Evolutionary conservation across 2,888 invertebrate species (phyloP).

Genomic region (Sesia bembeciformis): DNA sequence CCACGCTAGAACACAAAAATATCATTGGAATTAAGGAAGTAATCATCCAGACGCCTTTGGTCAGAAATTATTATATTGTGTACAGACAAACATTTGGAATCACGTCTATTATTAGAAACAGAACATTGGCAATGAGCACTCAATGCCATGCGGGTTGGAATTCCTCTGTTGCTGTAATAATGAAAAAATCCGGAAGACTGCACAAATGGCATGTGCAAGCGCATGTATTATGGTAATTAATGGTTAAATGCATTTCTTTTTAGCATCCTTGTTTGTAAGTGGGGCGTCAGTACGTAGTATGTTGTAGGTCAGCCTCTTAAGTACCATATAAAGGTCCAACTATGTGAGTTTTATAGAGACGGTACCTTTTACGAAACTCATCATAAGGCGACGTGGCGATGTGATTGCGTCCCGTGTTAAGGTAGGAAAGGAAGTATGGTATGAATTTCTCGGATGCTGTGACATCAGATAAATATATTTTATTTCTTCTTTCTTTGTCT

Average conservation of each 20-base stretch:
- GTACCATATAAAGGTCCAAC: slow-evolving; percentile 4
- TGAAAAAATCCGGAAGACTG: slow-evolving; percentile 52
- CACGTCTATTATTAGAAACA: slow-evolving; percentile 17
- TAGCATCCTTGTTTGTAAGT: slow-evolving; percentile 20
- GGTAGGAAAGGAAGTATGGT: no score
- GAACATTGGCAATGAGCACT: slow-evolving; percentile 27
- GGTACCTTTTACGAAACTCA: neutral
- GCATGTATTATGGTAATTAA: slow-evolving; percentile 61
- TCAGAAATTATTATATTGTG: neutral
- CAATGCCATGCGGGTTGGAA: slow-evolving; percentile 43
- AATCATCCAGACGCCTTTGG: no score
- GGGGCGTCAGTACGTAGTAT: slow-evolving; percentile 20
- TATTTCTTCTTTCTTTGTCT: no score
- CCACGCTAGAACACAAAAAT: no score
- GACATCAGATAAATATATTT: no score
- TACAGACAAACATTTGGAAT: slow-evolving; percentile 8
- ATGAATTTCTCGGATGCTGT: no score
- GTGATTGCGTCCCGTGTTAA: no score
- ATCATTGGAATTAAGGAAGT: no score
- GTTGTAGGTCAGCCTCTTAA: slow-evolving; percentile 18
- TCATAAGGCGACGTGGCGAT: no score
- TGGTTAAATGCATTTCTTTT: slow-evolving; percentile 3
- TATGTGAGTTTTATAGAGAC: slow-evolving; percentile 8
- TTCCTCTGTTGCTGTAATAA: slow-evolving; percentile 27
- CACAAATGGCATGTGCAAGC: slow-evolving; percentile 23